phyloP scores from a whole-genome alignment of 2,888 invertebrate genomes.

The Thysanoteuthis rhombus region DNA sequence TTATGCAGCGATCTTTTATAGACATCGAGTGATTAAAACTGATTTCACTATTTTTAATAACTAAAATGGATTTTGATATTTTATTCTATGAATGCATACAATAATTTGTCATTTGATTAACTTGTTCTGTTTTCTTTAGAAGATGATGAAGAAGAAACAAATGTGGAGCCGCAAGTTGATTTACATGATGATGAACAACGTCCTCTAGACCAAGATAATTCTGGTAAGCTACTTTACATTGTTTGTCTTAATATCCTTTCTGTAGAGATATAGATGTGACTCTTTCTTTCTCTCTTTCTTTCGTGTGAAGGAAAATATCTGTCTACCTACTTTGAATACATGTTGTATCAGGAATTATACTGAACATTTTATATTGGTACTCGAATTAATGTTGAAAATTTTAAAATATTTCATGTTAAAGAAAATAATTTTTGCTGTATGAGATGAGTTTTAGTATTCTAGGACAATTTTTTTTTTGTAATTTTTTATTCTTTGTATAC shows the following conservation, averaged over 20 bases:
- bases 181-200: not conserved
- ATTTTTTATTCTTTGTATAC: no score
- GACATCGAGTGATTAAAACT: no score
- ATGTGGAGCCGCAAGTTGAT: conserved; percentile 39
- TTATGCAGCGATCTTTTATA: no score
- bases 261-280: not conserved
- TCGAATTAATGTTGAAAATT: not conserved
- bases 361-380: not conserved
- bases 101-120: not conserved
- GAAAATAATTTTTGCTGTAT: no score
- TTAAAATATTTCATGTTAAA: no score
- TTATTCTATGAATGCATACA: not conserved
- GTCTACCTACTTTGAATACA: not conserved
- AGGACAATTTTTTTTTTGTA: no score
- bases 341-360: not conserved
- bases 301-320: not conserved
- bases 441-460: no score
- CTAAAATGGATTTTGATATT: no score
- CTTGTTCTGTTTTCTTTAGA: not conserved
- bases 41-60: no score
- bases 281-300: not conserved
- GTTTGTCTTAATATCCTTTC: not conserved
- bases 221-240: not conserved
- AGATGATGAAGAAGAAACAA: conserved; percentile 38
- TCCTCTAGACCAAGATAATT: not conserved